Evolutionary conservation across 2,888 invertebrate genomes (phyloP), one percentile per base, ranked within the genome.

Genomic region (Drosophila anceps): DNA sequence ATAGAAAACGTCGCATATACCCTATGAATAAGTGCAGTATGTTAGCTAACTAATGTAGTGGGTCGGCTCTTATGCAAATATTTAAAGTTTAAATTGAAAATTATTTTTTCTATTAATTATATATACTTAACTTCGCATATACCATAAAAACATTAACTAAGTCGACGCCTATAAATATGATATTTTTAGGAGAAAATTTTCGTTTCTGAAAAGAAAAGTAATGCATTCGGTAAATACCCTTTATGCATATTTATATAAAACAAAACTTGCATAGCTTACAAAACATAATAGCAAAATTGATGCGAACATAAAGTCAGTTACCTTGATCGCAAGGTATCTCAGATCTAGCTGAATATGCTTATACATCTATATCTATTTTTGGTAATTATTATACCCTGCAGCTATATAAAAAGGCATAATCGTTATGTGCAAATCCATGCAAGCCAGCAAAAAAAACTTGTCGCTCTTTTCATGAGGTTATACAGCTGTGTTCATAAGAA

Each of bases 1-100:
- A 31, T n/a, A 8, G n/a, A 4, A 10, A 18, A 12, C 9, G n/a
- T 29, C 12, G 2, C 12, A 31, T 39, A 73, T 53, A 53, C 77
- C 24, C 46, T 27, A 18, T 18, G 2, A 12, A 9, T 20, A 0
- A 33, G 4, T 43, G 24, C n/a, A 13, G 33, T 31, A 24, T 46
- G 31, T 33, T 20, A 15, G 43, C 12, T 31, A 15, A 35, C 13
- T 27, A 35, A 46, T 24, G 24, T 8, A 13, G 20, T 12, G 24
- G 18, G 46, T 15, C 46, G 15, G 24, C 13, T 15, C 24, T 15
- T 4, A 27, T 44, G 27, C 4, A 29, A 27, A 27, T 48, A 29
- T 48, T n/a, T 48, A 29, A 29, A 10, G 10, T 3, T 10, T 27
- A 29, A n/a, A 48, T 6, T 48, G 6, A 20, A 43, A 27, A 15